These are phyloP conservation scores for Eilema griseolum DNA, from an alignment of 2,888 invertebrate genomes.

Conservation along the genomic window DNA sequence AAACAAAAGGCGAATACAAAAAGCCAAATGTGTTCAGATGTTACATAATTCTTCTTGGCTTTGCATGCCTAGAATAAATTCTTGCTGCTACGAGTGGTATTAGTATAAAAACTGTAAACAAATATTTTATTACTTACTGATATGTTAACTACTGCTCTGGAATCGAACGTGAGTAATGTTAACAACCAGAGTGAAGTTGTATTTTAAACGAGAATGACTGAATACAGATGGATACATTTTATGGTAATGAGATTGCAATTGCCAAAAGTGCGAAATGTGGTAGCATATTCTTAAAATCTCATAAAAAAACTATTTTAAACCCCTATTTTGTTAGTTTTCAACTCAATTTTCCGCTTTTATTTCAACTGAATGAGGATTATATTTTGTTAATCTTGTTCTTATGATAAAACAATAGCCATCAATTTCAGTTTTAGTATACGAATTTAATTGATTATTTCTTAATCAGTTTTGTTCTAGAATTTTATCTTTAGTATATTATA, in stretches of 20 bases:
- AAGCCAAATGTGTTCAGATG: constrained; percentile 15
- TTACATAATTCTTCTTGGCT: constrained; percentile 21
- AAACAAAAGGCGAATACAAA: constrained; percentile 18
- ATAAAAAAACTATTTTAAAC: not conserved
- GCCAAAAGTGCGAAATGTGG: not conserved
- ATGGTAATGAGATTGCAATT: not conserved
- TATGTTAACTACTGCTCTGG: constrained; percentile 36
- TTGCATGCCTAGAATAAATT: constrained; percentile 19
- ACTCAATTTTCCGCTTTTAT: not conserved
- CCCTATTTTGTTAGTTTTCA: not conserved
- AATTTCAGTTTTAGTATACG: not conserved
- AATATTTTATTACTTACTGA: constrained; percentile 31
- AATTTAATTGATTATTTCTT: not conserved
- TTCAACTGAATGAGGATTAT: not conserved
- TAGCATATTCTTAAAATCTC: not conserved
- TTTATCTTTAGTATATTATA: constrained; percentile 20
- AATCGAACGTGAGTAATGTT: constrained; percentile 26
- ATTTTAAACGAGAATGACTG: constrained; percentile 23
- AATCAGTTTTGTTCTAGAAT: constrained; percentile 28
- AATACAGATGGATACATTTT: constrained; percentile 20
- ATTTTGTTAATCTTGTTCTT: not conserved
- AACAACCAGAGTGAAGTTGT: constrained; percentile 25
- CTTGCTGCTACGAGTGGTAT: constrained; percentile 18
- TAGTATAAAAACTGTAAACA: constrained; percentile 41
- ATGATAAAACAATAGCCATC: not conserved